Evolutionary conservation across 2,797 vertebrate species (phyloP).

Genomic region (Dipus sagitta): DNA sequence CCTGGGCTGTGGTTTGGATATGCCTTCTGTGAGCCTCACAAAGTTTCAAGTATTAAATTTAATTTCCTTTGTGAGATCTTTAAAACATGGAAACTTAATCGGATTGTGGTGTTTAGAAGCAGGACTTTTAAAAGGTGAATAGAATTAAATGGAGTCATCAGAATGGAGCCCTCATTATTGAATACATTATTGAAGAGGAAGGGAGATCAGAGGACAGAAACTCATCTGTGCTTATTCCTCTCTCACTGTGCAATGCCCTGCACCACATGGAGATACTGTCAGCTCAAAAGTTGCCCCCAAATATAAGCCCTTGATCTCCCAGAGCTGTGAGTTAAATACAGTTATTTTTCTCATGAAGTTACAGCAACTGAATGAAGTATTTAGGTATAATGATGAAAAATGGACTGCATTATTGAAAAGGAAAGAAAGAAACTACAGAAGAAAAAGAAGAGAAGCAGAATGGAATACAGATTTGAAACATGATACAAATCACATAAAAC

Average conservation of each 20-base stretch:
- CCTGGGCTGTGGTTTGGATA: not conserved
- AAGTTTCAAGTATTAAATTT: not conserved
- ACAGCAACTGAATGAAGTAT: not conserved
- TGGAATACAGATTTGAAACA: not conserved
- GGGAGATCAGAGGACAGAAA: not conserved
- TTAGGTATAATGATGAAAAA: not conserved
- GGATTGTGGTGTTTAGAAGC: not conserved
- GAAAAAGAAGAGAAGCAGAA: not conserved
- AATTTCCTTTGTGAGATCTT: too few species aligned
- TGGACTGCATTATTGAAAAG: not conserved
- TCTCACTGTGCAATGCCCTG: not conserved
- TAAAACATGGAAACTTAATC: not conserved
- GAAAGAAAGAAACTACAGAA: not conserved
- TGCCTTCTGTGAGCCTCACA: not conserved
- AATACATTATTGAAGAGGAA: not conserved
- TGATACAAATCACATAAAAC: not conserved
- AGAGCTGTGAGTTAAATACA: not conserved
- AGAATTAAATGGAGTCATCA: not conserved
- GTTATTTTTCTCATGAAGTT: not conserved
- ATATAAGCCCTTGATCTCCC: not conserved
- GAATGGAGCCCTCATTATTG: not conserved
- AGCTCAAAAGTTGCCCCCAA: not conserved
- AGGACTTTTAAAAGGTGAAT: not conserved
- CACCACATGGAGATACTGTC: not conserved
- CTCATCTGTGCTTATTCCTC: too few species aligned